These are phyloP conservation scores for Caenorhabditis sinica DNA, from an alignment of 2,888 invertebrate species.

Conservation along the genomic window DNA sequence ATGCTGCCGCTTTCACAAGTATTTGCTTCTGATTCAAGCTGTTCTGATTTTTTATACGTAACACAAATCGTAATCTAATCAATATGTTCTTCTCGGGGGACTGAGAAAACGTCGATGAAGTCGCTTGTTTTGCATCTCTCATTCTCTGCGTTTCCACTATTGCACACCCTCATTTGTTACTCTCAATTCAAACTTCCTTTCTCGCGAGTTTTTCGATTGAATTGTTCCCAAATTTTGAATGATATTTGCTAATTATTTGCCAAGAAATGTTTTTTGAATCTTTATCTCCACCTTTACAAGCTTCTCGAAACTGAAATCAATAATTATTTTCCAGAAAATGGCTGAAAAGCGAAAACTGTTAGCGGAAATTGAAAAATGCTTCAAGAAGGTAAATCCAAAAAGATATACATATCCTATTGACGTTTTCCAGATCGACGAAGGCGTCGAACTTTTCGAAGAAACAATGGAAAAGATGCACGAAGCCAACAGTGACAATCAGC, in stretches of 20 bases:
- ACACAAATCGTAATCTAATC: not conserved
- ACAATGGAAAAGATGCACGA: conserved; percentile 83
- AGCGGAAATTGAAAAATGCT: conserved; percentile 83
- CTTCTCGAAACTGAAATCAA: not conserved
- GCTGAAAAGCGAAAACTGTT: conserved; percentile 83
- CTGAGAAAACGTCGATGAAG: conserved; percentile 24
- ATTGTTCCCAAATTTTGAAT: too few relatives aligned
- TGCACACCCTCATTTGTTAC: conserved; percentile 7
- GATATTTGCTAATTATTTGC: too few relatives aligned
- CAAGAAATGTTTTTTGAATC: not conserved
- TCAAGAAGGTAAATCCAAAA: conserved; percentile 79
- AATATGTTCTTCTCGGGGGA: conserved; percentile 17
- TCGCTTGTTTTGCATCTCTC: conserved; percentile 56
- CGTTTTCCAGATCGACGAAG: conserved; percentile 82
- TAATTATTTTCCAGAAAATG: conserved; percentile 31
- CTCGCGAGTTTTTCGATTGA: conserved; percentile 8
- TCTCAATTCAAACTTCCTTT: conserved; percentile 26
- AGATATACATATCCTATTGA: not conserved
- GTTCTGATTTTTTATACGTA: not conserved
- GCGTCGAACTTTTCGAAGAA: conserved; percentile 83
- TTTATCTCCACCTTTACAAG: not conserved
- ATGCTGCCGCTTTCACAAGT: too few relatives aligned
- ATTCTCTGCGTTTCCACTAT: conserved; percentile 30
- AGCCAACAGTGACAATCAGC: conserved; percentile 83
- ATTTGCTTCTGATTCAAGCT: conserved; percentile 6